A percentile compares a stretch with the other conserved stretches of the same genome.
Conservation (phyloP, 2,888 invertebrate genomes). For the Cheiracanthium punctorium region DNA sequence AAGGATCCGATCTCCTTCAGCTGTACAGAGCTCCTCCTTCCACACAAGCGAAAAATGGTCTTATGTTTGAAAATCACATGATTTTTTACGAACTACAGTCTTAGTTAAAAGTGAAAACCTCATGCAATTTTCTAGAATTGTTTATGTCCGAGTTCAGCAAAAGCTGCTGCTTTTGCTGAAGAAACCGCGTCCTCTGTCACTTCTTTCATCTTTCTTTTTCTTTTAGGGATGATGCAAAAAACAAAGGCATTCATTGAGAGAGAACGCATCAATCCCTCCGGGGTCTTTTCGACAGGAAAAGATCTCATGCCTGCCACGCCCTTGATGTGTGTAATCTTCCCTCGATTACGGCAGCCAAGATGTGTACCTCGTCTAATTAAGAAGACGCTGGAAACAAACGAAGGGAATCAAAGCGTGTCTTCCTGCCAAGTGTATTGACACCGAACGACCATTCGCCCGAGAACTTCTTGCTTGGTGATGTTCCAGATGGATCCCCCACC, state of each 20-base stretch:
- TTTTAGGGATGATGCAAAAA: background rate
- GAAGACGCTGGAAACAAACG: conserved; percentile 61
- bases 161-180: no score
- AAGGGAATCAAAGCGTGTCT: conserved; percentile 69
- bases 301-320: conserved; percentile 47
- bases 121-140: no score
- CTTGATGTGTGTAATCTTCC: conserved; percentile 37
- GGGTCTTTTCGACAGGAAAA: background rate
- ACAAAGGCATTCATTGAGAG: background rate
- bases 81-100: no score
- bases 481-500: background rate
- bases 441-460: conserved; percentile 53
- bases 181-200: no score
- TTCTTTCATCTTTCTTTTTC: no score
- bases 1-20: no score
- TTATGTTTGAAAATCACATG: no score
- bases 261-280: background rate
- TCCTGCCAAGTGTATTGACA: conserved; percentile 62
- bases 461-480: background rate
- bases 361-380: conserved; percentile 63
- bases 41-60: no score
- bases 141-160: no score
- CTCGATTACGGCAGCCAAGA: conserved; percentile 30
- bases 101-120: no score
- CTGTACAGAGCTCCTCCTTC: no score